Conservation (phyloP, 2,797 vertebrate genomes). For the Esox lucius region DNA sequence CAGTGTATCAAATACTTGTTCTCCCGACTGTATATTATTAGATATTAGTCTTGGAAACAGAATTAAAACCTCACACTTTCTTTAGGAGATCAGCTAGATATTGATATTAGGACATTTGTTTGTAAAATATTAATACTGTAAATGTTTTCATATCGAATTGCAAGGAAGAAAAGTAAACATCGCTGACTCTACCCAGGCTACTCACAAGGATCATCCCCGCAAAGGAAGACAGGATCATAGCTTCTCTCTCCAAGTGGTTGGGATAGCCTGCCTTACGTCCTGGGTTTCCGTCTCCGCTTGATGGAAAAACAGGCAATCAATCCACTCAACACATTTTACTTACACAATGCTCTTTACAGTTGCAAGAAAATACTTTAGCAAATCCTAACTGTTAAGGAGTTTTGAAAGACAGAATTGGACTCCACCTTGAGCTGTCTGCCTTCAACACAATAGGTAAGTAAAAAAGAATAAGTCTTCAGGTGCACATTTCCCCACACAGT, state of each 20-base stretch:
- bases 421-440: no score
- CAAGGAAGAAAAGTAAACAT: no score
- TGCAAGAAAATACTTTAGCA: background rate
- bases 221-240: conserved; percentile 89
- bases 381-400: background rate
- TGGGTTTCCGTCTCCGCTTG: conserved; percentile 45
- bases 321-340: background rate
- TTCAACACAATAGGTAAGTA: background rate
- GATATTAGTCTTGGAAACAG: no score
- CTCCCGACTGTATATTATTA: no score
- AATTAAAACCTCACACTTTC: no score
- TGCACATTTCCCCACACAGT: background rate
- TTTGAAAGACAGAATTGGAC: no score
- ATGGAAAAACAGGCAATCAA: conserved; percentile 28
- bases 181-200: background rate
- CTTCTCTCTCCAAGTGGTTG: conserved; percentile 76
- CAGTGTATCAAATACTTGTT: no score
- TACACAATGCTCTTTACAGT: background rate
- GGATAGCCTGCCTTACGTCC: conserved; percentile 58
- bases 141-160: no score
- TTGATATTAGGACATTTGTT: no score
- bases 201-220: conserved; percentile 85
- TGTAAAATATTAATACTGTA: no score
- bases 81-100: no score
- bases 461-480: no score